phyloP scores from a whole-genome alignment of 1,140 invertebrate species.

The Telenomus remus region DNA sequence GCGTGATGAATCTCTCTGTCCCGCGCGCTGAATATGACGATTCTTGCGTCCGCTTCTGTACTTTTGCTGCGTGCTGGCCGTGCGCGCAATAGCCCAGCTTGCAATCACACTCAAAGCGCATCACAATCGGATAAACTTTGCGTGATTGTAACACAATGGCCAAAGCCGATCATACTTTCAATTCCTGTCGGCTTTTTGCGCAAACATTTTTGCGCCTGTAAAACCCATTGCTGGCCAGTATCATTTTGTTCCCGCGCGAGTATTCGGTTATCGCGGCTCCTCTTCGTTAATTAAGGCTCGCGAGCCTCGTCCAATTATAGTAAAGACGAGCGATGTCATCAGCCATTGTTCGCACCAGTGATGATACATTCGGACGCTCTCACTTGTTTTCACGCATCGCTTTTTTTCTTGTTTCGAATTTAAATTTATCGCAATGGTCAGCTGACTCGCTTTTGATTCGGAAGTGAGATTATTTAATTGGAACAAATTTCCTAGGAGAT shows the following conservation, averaged over 20 bases:
- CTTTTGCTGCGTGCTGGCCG: constrained; percentile 27
- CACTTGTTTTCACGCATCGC: constrained; percentile 20
- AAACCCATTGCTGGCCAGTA: background rate
- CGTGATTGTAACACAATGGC: constrained; percentile 48
- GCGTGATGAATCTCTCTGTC: constrained; percentile 16
- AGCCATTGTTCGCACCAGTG: constrained; percentile 20
- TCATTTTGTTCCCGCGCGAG: constrained; percentile 11
- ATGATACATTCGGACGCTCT: constrained; percentile 15
- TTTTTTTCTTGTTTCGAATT: too few species aligned
- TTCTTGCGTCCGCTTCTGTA: constrained; percentile 6
- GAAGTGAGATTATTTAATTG: too few species aligned
- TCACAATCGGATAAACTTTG: constrained; percentile 53
- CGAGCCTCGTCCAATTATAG: constrained; percentile 16
- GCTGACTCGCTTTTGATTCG: too few species aligned
- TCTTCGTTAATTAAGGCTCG: constrained; percentile 34
- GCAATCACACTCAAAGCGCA: constrained; percentile 34
- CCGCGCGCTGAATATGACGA: constrained; percentile 13
- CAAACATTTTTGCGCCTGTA: constrained; percentile 2
- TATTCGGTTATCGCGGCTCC: constrained; percentile 22
- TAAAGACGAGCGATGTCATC: constrained; percentile 24
- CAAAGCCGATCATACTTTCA: constrained; percentile 46
- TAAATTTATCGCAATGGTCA: too few species aligned
- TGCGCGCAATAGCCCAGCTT: constrained; percentile 34
- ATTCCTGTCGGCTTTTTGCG: constrained; percentile 9
- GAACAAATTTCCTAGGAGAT: too few species aligned